Evolutionary conservation across 2,888 invertebrate genomes (phyloP), one percentile per base, ranked within the genome.

Genomic region (Liopterus haemorrhoidalis): DNA sequence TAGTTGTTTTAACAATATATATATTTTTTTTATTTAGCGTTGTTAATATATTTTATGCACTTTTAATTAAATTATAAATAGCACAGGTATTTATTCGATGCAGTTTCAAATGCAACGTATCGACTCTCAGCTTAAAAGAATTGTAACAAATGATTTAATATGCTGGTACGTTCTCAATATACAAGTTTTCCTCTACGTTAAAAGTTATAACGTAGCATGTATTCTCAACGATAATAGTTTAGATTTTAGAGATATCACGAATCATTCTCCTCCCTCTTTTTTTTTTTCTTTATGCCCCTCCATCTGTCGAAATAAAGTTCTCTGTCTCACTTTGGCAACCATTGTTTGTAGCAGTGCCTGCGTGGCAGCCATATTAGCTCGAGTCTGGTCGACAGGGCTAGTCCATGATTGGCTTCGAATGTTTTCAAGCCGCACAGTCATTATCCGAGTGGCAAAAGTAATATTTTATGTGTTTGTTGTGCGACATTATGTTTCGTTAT

Each of bases 331-430:
- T 45, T 45, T 30, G 64, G 60, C 60, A 63, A 62, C 65, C 63
- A 66, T 68, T 66, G 66, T 67, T 57, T 57, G 57, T 52, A 54
- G 55, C 56, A 55, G 49, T 45, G 45, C 51, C 64, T 64, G 63
- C 63, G 64, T 65, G 67, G 68, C 68, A 65, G 68, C 69, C 69
- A 69, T 69, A 68, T 68, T 69, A 67, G 67, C 67, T 67, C 58
- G 63, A 64, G 64, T 62, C 62, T 62, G 65, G 65, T 66, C 63
- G 63, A 64, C 59, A 65, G 63, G 61, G 60, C 64, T 67, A 61
- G 65, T 64, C 64, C 63, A 67, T 67, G 68, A 68, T 68, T 68
- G 68, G 69, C 68, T 66, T 67, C 64, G 64, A 63, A 63, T 60
- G 62, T 64, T 63, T 66, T 63, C 63, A 53, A 64, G 60, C 61